Conservation (phyloP, 2,888 invertebrate species). For the Limnephilus lunatus region DNA sequence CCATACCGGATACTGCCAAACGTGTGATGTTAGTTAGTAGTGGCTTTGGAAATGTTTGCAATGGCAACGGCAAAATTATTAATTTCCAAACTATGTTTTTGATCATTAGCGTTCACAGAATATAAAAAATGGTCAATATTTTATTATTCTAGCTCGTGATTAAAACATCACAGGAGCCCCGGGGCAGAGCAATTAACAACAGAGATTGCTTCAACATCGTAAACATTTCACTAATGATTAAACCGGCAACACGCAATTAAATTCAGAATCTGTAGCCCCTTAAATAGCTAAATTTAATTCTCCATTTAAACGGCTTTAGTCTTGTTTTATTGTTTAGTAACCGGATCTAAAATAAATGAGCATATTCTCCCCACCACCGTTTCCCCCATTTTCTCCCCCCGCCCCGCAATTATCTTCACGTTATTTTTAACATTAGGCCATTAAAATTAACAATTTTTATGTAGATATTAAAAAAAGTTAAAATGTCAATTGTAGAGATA, state of each 20-base stretch:
- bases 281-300: too few relatives aligned
- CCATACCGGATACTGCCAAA: neutral
- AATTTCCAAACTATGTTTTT: neutral
- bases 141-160: constrained; percentile 18
- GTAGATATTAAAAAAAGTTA: neutral
- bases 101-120: neutral
- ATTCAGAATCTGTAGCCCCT: neutral
- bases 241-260: neutral
- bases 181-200: constrained; percentile 17
- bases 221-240: constrained; percentile 29
- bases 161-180: constrained; percentile 20
- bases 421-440: neutral
- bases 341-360: too few relatives aligned
- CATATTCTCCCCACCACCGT: too few relatives aligned
- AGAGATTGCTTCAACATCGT: constrained; percentile 5
- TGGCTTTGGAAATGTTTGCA: neutral
- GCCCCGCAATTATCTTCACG: too few relatives aligned
- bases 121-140: neutral
- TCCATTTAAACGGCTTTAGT: too few relatives aligned
- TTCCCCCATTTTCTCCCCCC: too few relatives aligned
- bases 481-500: neutral
- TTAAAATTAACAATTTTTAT: neutral
- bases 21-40: too few relatives aligned
- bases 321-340: too few relatives aligned
- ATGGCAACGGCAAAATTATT: neutral